Conservation (phyloP, 2,888 invertebrate species). For the Leucoma salicis region DNA sequence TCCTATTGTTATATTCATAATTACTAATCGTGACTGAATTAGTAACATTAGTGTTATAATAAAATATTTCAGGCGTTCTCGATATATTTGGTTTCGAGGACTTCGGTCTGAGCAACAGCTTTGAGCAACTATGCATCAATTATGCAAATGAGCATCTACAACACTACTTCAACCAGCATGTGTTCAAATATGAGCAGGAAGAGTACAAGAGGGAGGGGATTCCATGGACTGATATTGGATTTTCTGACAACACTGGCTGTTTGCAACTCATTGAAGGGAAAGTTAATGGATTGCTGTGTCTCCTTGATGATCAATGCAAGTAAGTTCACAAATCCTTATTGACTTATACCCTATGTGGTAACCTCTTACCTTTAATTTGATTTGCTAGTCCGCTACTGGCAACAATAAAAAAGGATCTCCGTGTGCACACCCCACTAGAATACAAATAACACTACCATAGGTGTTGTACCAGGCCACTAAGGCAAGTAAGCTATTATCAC, state of each 20-base stretch:
- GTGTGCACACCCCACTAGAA: too few species aligned
- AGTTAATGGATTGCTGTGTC: conserved; percentile 93
- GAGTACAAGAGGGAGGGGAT: conserved; percentile 97
- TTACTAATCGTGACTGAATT: too few species aligned
- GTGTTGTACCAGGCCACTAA: too few species aligned
- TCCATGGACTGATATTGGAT: conserved; percentile 97
- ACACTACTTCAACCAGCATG: conserved; percentile 98
- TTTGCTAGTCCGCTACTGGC: too few species aligned
- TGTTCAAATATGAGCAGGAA: conserved; percentile 98
- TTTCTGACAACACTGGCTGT: conserved; percentile 97
- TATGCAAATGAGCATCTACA: conserved; percentile 98
- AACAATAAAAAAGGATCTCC: too few species aligned
- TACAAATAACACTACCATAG: too few species aligned
- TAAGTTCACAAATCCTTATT: conserved; percentile 68
- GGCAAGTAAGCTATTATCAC: too few species aligned
- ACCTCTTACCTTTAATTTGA: too few species aligned
- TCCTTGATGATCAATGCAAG: conserved; percentile 98
- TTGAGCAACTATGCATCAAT: conserved; percentile 98
- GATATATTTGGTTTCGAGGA: conserved; percentile 99
- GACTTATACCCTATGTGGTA: too few species aligned
- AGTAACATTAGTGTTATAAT: neutral
- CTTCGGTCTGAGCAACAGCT: conserved; percentile 94
- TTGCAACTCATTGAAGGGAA: conserved; percentile 95
- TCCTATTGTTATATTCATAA: too few species aligned
- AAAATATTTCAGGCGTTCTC: conserved; percentile 86